Base-by-base conservation (phyloP, 2,888 invertebrate species). In the Tetranychus piercei region DNA sequence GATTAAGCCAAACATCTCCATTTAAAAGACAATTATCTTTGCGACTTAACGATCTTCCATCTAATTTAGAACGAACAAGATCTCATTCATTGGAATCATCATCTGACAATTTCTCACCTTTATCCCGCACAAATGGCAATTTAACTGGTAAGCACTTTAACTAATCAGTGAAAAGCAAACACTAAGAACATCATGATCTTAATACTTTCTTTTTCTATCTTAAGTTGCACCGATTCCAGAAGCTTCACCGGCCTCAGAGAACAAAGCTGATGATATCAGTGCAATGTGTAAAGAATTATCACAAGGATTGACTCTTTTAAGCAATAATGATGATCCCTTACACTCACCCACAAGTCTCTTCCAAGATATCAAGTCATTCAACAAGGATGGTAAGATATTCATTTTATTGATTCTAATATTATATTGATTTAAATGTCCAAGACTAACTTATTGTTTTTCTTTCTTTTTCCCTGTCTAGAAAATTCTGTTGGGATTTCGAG, bases 11-110 rank as follows among this genome's bases (percentile, higher is more conserved):
- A 83, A 80, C 90, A 81, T 93, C 93, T 22, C 96, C 90, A 77
- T 97, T 92, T 85, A 96, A 97, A 85, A 87, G 96, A 71, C 94
- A 96, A 83, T 89, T 95, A 86, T 96, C 95, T 77, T 86, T 96
- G 78, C 89, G 95, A 77, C 89, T 77, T 5, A 72, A 90, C 82
- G 95, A 96, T 85, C 87, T 96, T 83, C 95, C 96, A 76, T 95
- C 95, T 80, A 95, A 92, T 82, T 84, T 94, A 80, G 94, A 94
- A 84, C 88, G 96, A 79, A 83, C 81, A 75, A 80, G 78, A 67
- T 77, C 78, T 34, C 78, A 79, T 76, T 79, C 78, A 34, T 76
- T 79, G 11, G 78, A 78, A 23, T 78, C 78, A 23, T 75, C 66
- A 20, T 64, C 43, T 69, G 64, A 66, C 11, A 55, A 55, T 55